A percentile compares a stretch with the other conserved stretches of the same genome.
These are phyloP conservation scores for Oncopodura yosiiana DNA, from an alignment of 1,140 invertebrate genomes.

Conservation along the genomic window DNA sequence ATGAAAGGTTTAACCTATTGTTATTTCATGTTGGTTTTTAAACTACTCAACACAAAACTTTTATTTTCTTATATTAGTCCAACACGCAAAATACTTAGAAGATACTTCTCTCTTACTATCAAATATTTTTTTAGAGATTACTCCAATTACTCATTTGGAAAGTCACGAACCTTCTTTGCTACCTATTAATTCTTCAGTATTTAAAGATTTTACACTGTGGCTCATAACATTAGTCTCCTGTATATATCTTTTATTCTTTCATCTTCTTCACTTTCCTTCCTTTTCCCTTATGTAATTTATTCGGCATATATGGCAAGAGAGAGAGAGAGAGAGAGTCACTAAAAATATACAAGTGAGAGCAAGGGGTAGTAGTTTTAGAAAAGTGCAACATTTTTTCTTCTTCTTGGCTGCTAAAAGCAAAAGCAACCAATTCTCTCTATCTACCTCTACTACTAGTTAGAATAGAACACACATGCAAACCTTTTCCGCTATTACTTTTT, in stretches of 20 bases:
- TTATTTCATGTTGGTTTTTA: not conserved
- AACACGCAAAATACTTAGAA: conserved; percentile 26
- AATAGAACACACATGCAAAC: no score
- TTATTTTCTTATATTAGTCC: not conserved
- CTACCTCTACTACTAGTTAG: no score
- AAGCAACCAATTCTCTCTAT: no score
- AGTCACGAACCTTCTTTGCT: conserved; percentile 25
- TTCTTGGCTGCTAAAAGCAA: no score
- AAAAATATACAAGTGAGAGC: no score
- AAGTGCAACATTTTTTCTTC: no score
- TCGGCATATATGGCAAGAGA: no score
- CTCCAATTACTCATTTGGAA: conserved; percentile 28
- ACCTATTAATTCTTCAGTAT: conserved; percentile 1
- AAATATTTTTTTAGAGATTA: conserved; percentile 27
- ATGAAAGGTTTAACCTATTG: not conserved
- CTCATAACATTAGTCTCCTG: conserved; percentile 4
- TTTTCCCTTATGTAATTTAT: not conserved
- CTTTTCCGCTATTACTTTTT: no score
- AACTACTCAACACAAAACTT: not conserved
- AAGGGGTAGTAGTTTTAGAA: no score
- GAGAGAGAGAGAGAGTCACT: no score
- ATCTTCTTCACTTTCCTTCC: conserved; percentile 11
- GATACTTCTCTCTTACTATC: conserved; percentile 12
- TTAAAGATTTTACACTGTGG: not conserved
- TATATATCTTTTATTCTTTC: conserved; percentile 3